Conservation (phyloP, 2,113 vertebrate species). For the Corythornis cristatus region DNA sequence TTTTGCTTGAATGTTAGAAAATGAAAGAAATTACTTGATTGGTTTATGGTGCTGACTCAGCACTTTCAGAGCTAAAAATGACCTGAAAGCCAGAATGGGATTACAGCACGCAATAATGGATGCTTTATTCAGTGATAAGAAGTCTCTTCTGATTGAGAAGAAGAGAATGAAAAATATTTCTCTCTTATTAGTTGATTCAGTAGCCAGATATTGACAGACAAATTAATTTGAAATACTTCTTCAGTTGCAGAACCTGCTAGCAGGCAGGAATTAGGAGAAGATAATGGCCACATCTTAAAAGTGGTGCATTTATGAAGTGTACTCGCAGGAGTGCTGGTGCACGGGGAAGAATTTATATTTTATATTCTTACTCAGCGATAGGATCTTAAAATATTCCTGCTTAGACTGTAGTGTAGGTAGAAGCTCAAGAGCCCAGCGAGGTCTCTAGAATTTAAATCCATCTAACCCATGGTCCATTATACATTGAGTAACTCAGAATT, state of each 20-base stretch:
- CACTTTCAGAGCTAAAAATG: slow-evolving; percentile 55
- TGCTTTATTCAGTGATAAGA: slow-evolving; percentile 53
- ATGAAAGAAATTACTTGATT: slow-evolving; percentile 69
- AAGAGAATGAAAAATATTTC: slow-evolving; percentile 48
- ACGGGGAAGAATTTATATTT: slow-evolving; percentile 22
- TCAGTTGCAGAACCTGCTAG: slow-evolving; percentile 26
- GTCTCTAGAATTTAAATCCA: background rate
- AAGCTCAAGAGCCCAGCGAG: background rate
- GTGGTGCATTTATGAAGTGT: slow-evolving; percentile 21
- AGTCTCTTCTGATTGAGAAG: slow-evolving; percentile 38
- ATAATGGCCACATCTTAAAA: slow-evolving; percentile 24
- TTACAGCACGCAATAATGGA: background rate
- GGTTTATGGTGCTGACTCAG: slow-evolving; percentile 66
- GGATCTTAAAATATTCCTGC: background rate
- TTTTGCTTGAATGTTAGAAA: slow-evolving; percentile 72
- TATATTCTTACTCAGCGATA: background rate
- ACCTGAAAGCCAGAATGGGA: slow-evolving; percentile 34
- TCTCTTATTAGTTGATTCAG: slow-evolving; percentile 56
- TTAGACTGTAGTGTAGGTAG: background rate
- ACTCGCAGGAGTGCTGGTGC: background rate
- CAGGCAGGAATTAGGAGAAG: slow-evolving; percentile 37
- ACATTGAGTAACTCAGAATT: background rate
- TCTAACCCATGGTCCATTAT: background rate
- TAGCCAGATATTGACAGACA: slow-evolving; percentile 58
- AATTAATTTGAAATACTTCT: slow-evolving; percentile 64